Base-by-base conservation (phyloP, 1,140 invertebrate genomes). In the Lethocerus indicus region DNA sequence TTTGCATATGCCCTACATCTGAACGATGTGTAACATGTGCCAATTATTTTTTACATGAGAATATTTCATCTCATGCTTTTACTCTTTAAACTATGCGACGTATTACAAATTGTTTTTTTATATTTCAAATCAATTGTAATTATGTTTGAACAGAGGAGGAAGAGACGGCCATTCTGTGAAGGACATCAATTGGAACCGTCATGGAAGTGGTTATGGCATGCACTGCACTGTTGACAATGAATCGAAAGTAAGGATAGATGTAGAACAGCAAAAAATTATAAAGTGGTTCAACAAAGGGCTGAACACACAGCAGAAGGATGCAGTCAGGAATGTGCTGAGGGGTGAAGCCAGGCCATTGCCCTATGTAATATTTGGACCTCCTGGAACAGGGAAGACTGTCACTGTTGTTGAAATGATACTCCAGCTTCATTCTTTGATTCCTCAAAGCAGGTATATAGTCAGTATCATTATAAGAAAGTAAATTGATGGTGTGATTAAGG, bases 371-470 rank as follows among this genome's bases (percentile, higher is more conserved):
- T 95, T 84, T 67, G 92, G 92, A 2, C 90, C 92, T 36, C 91
- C 91, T 1, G 90, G 91, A 7, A 94, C 89, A 14, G 91, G 91
- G 14, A 95, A 96, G 70, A 95, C 91, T 0, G 67, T 92, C 0
- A 95, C 91, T 4, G 63, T 95, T 4, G 81, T 91, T 18, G 91
- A 96, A 69, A 71, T 78, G 0, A 75, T 90, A 20, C 60, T 92
- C 23, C 91, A 96, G 67, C 72, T 92, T 56, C 67, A 79, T 4
- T 64, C 60, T 7, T 59, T 71, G 7, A 59, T 84, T 13, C 73
- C 78, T 0, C 68, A 78, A 9, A 75, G 76, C 48, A 71, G 40
- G 40, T 42, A 24, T 42, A 21, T 42, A 42, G 12, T 13, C 7
- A 32, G n/a, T 32, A 32, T 32, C 7, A 9, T 32, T 32, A 9